Evolutionary conservation across 1,140 invertebrate species (phyloP).

Genomic region (Nephotettix cincticeps): DNA sequence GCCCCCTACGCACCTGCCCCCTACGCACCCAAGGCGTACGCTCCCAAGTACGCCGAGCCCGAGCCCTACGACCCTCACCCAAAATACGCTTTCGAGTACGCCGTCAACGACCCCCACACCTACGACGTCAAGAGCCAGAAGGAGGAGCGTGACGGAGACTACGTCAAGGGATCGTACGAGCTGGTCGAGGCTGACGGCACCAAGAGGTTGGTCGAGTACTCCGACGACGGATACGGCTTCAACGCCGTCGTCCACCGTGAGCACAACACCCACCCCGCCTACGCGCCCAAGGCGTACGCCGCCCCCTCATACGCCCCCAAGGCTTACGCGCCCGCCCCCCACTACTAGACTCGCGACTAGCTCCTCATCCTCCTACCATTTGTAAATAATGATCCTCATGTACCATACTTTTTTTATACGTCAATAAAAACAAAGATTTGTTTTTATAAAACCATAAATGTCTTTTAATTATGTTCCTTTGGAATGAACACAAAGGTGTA

Average conservation of each 20-base stretch:
- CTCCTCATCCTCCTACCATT: too few species aligned
- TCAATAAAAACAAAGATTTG: too few species aligned
- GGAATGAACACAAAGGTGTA: too few species aligned
- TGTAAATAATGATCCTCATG: too few species aligned
- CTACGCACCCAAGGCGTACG: conserved; percentile 13
- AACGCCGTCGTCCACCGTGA: conserved; percentile 38
- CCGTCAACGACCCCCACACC: conserved; percentile 54
- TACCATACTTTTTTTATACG: too few species aligned
- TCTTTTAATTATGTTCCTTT: too few species aligned
- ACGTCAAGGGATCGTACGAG: conserved; percentile 50
- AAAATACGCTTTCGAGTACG: conserved; percentile 56
- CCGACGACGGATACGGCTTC: conserved; percentile 39
- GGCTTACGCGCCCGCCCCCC: conserved; percentile 1
- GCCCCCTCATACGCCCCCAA: conserved; percentile 11
- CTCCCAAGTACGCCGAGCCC: conserved; percentile 19
- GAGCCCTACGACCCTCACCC: conserved; percentile 36
- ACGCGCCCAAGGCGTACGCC: neutral
- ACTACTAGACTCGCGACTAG: too few species aligned
- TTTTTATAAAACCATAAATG: too few species aligned
- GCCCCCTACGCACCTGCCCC: neutral
- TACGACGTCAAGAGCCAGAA: conserved; percentile 57
- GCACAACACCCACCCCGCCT: neutral
- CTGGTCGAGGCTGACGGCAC: conserved; percentile 39
- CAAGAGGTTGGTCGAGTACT: conserved; percentile 37
- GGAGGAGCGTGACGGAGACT: conserved; percentile 55